These are phyloP conservation scores for Eidolon helvum DNA, from an alignment of 2,113 vertebrate species.

Conservation along the genomic window DNA sequence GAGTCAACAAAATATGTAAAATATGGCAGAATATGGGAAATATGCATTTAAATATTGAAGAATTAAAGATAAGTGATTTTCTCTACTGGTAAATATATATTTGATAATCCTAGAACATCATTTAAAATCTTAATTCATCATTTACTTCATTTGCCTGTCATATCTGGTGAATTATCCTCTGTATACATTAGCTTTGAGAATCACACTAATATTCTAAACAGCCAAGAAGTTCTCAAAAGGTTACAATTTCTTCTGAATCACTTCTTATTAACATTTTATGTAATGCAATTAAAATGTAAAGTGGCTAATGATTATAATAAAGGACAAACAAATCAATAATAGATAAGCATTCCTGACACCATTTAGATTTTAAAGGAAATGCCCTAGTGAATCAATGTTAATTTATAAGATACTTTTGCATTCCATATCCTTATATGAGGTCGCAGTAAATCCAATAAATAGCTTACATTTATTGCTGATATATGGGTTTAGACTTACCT, in stretches of 20 bases:
- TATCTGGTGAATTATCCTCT: neutral
- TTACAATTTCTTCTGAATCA: slow-evolving; percentile 44
- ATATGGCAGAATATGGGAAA: no score
- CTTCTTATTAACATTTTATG: slow-evolving; percentile 48
- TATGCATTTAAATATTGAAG: no score
- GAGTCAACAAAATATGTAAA: no score
- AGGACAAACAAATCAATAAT: slow-evolving; percentile 35
- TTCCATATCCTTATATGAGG: neutral
- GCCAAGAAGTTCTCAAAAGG: neutral
- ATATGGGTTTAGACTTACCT: neutral
- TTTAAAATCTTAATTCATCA: neutral
- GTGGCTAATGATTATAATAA: slow-evolving; percentile 35
- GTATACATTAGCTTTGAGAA: neutral
- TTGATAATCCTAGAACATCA: neutral
- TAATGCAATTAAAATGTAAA: slow-evolving; percentile 52
- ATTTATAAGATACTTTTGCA: slow-evolving; percentile 7
- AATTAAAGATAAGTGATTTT: neutral
- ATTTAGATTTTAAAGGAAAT: slow-evolving; percentile 30
- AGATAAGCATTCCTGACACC: neutral
- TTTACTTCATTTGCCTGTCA: neutral
- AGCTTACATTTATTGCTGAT: neutral
- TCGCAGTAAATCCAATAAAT: neutral
- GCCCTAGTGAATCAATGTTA: neutral
- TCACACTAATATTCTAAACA: neutral
- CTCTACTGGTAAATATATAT: neutral